Base-by-base conservation (phyloP, 2,888 invertebrate genomes). In the Drosophila falleni region DNA sequence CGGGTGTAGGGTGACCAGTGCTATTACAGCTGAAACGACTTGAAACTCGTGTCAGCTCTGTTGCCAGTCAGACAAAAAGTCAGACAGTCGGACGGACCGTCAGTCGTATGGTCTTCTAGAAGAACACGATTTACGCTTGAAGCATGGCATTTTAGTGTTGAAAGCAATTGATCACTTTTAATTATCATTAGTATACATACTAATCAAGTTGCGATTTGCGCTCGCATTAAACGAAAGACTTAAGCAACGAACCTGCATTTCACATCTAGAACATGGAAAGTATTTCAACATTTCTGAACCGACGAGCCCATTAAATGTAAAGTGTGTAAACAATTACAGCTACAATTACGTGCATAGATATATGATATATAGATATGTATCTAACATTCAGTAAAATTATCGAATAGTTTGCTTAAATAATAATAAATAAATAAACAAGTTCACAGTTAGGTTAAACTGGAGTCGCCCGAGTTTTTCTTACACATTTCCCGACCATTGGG, bases 161-260 rank as follows among this genome's bases (percentile, higher is more conserved):
- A 62, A 65, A 69, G 67, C 71, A 72, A 83, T 78, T 78, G 86
- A 87, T 78, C 78, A 65, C 78, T 41, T 72, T 71, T 78, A 81
- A 89, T 83, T 84, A 87, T 78, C 66, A 58, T 63, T 67, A 44
- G 31, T 68, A 63, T 31, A 50, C 60, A 74, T 61, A 59, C 51
- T 49, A 74, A 67, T 78, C 42, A 51, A 51, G 50, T 15, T 19
- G 16, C 9, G 8, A 39, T n/a, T 42, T 6, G 61, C 47, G 44
- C 19, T 66, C 11, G 19, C 13, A n/a, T 44, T 29, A 37, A 41
- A 59, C 62, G 39, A 69, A 70, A 69, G 72, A 69, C 72, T 69
- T 46, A 33, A 47, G 35, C 41, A 47, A 65, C 61, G 29, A 65
- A 56, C 61, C 33, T 58, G 50, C 31, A 31, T 16, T 47, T 55